Conservation (phyloP, 2,888 invertebrate species). For the Drosophila formosana region DNA sequence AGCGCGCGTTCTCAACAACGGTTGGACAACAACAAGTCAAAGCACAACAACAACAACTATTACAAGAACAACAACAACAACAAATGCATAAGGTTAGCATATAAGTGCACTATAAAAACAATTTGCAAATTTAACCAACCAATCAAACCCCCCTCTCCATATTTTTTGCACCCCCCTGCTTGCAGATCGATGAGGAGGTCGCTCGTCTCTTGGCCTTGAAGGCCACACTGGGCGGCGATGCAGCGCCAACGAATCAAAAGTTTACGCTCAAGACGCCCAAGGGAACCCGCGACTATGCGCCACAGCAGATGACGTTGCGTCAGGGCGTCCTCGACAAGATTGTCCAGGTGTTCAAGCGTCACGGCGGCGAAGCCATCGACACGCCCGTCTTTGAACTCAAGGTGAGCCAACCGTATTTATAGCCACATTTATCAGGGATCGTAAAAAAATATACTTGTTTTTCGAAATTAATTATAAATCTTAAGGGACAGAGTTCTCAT, state of each 20-base stretch:
- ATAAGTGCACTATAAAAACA: slow-evolving; percentile 56
- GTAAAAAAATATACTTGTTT: too few relatives aligned
- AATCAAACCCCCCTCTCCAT: background rate
- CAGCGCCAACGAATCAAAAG: slow-evolving; percentile 88
- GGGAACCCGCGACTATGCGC: slow-evolving; percentile 97
- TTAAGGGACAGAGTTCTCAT: too few relatives aligned
- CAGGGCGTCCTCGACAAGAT: slow-evolving; percentile 94
- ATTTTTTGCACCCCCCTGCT: slow-evolving; percentile 28
- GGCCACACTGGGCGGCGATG: slow-evolving; percentile 89
- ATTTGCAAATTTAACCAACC: background rate
- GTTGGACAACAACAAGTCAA: slow-evolving; percentile 64
- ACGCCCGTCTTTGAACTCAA: slow-evolving; percentile 99
- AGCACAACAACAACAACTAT: slow-evolving; percentile 55
- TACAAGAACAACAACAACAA: slow-evolving; percentile 62
- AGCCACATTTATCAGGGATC: too few relatives aligned
- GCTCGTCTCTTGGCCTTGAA: slow-evolving; percentile 92
- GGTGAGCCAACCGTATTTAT: slow-evolving; percentile 82
- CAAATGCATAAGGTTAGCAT: slow-evolving; percentile 84
- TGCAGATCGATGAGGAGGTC: slow-evolving; percentile 94
- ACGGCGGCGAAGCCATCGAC: slow-evolving; percentile 99
- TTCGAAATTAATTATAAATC: too few relatives aligned
- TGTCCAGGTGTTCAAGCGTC: slow-evolving; percentile 95
- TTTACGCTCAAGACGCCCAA: slow-evolving; percentile 96
- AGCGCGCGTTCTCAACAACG: slow-evolving; percentile 64
- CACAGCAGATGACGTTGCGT: slow-evolving; percentile 97